Base-by-base conservation (phyloP, 2,888 invertebrate species). In the Synergus itoensis region DNA sequence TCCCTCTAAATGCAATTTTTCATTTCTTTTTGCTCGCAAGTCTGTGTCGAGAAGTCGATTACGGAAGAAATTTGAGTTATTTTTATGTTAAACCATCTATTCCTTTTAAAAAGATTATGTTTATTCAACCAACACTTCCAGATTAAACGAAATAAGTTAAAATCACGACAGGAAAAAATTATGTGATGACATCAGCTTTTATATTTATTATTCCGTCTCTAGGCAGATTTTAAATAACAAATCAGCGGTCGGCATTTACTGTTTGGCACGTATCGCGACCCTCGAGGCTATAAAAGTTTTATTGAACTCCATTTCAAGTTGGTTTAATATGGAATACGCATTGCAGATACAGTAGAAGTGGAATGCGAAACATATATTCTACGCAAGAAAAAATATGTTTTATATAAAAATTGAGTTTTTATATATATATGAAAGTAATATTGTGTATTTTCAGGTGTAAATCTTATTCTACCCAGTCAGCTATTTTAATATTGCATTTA, bases 261-360 rank as follows among this genome's bases (percentile, higher is more conserved):
- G n/a, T 65, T 73, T 73, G 73, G 73, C 73, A 73, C 73, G 36
- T 53, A 73, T 36, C 73, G 16, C 53, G 53, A 40, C 73, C 53
- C 73, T 53, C 73, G 73, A 57, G 73, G 73, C 48, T 57, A 73
- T 73, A 73, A 73, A 73, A 73, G 53, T 73, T 73, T 73, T 36
- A 73, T 73, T 73, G 73, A 73, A 53, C 73, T 57, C 48, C 53
- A 73, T 73, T 73, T 67, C 18, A 67, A 45, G 67, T 67, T 67
- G 67, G 45, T 67, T 48, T 73, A 53, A 73, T 73, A 73, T 73
- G 73, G 53, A 40, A 73, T 73, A 73, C 73, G 73, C 73, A 73
- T 73, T 73, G 73, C 73, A 73, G 73, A 57, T 73, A 53, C 53
- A 53, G 40, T 57, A 40, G 73, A 73, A 73, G 28, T 40, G 53